Evolutionary conservation across 2,888 invertebrate genomes (phyloP).

Genomic region (Idaea straminata): DNA sequence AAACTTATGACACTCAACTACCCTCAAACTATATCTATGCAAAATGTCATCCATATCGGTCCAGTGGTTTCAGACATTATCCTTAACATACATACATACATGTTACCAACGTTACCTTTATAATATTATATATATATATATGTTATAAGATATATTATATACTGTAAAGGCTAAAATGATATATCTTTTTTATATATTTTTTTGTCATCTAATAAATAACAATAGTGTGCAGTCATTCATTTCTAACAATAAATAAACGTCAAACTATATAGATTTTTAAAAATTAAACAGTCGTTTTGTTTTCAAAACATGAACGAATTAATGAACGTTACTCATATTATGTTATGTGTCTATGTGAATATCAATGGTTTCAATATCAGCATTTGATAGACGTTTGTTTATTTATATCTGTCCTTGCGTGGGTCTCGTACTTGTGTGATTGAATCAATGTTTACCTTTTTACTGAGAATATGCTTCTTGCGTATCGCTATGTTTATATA

Average conservation of each 20-base stretch:
- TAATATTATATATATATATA: no score
- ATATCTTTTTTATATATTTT: no score
- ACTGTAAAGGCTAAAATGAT: no score
- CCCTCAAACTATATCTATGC: no score
- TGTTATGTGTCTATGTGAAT: neutral
- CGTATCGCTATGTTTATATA: neutral
- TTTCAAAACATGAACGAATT: neutral
- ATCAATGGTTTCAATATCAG: neutral
- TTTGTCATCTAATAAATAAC: no score
- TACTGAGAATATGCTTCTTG: neutral
- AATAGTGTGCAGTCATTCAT: no score
- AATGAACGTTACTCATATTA: conserved; percentile 1
- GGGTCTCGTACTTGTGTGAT: neutral
- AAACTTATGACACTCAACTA: no score
- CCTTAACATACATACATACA: no score
- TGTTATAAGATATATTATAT: no score
- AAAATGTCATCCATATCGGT: no score
- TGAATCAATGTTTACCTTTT: neutral
- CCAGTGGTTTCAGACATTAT: no score
- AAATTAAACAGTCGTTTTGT: neutral
- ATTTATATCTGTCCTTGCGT: neutral
- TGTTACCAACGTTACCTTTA: no score
- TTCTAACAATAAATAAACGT: neutral
- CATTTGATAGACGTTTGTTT: neutral
- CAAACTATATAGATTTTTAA: neutral